Evolutionary conservation across 2,113 vertebrate genomes (phyloP).

Genomic region (Crotalus tigris): DNA sequence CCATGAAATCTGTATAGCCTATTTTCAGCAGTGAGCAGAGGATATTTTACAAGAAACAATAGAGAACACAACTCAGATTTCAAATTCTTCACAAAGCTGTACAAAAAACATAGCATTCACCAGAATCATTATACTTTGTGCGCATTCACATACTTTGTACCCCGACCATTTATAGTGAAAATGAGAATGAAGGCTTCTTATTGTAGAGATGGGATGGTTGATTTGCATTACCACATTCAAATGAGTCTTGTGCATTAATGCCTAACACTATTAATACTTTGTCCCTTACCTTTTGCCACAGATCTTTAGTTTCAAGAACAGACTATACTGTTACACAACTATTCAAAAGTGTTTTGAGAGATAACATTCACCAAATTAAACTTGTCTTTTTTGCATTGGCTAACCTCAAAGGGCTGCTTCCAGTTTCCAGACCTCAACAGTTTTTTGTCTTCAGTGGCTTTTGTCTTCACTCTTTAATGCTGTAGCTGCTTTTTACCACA

Average conservation of each 20-base stretch:
- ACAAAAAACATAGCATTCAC: background rate
- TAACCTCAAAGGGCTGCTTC: conserved; percentile 6
- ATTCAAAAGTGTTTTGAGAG: background rate
- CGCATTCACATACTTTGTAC: background rate
- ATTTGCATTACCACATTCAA: background rate
- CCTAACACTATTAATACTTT: background rate
- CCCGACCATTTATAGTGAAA: background rate
- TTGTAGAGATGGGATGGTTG: background rate
- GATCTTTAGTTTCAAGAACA: too few species aligned
- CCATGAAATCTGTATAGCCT: background rate
- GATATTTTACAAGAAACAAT: background rate
- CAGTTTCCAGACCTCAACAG: background rate
- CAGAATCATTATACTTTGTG: background rate
- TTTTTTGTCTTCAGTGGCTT: conserved; percentile 15
- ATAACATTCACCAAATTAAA: background rate
- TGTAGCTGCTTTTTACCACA: background rate
- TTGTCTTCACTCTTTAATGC: background rate
- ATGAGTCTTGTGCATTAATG: background rate
- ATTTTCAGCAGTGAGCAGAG: background rate
- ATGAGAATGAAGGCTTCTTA: conserved; percentile 1
- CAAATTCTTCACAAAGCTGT: background rate
- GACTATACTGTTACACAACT: background rate
- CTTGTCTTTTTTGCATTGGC: background rate
- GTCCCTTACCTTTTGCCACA: background rate
- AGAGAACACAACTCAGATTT: background rate